Evolutionary conservation across 2,888 invertebrate species (phyloP).

Genomic region (Lamellibrachia satsuma): DNA sequence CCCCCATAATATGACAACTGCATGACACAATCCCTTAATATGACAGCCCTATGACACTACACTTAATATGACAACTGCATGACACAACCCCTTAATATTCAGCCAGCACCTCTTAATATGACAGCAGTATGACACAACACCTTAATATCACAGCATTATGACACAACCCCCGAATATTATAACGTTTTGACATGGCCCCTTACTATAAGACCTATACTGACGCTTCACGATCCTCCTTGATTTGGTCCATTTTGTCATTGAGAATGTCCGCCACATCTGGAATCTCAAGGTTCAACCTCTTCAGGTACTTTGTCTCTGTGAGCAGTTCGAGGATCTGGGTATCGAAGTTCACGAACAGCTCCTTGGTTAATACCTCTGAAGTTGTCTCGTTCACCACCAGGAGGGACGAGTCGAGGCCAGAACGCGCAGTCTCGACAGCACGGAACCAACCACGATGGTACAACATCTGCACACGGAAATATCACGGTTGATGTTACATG

Average conservation of each 20-base stretch:
- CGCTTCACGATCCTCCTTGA: slow-evolving; percentile 57
- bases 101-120: too few species aligned
- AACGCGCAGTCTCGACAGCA: slow-evolving; percentile 61
- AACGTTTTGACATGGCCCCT: too few species aligned
- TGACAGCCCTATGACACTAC: too few species aligned
- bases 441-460: slow-evolving; percentile 65
- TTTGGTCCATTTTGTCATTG: slow-evolving; percentile 58
- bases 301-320: slow-evolving; percentile 64
- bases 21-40: too few species aligned
- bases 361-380: slow-evolving; percentile 39
- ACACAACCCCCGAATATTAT: too few species aligned
- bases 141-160: too few species aligned
- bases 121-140: too few species aligned
- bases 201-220: slow-evolving; percentile 44
- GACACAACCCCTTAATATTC: too few species aligned
- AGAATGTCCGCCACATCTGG: slow-evolving; percentile 62
- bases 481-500: not conserved
- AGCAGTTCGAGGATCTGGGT: slow-evolving; percentile 64
- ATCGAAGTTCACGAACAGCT: slow-evolving; percentile 65
- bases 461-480: slow-evolving; percentile 52
- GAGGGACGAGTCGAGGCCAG: slow-evolving; percentile 62
- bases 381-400: slow-evolving; percentile 71
- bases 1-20: too few species aligned
- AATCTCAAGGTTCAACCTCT: slow-evolving; percentile 63
- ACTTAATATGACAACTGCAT: too few species aligned